These are phyloP conservation scores for Craterocephalus amniculus DNA, from an alignment of 2,797 vertebrate genomes.

Conservation along the genomic window DNA sequence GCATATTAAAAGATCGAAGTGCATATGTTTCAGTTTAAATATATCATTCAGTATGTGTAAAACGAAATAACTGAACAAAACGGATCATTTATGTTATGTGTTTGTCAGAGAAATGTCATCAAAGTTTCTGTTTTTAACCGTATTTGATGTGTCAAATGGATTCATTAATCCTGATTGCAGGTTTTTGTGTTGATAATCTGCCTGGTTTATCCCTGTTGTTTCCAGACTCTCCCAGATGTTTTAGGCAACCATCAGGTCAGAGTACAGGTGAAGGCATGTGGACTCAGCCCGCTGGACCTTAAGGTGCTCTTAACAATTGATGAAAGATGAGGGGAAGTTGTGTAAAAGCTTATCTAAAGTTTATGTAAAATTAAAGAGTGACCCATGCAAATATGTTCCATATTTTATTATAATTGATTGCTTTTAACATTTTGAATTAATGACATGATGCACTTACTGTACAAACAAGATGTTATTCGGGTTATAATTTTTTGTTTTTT, in stretches of 20 bases:
- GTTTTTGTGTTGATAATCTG: background rate
- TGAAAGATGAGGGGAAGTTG: no score
- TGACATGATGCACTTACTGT: no score
- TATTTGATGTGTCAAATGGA: background rate
- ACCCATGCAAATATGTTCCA: no score
- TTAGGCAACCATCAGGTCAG: slow-evolving; percentile 86
- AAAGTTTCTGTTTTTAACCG: background rate
- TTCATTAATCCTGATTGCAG: accelerated
- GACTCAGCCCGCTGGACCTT: slow-evolving; percentile 88
- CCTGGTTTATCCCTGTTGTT: background rate
- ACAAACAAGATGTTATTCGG: no score
- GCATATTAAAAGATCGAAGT: background rate
- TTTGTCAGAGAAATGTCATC: background rate
- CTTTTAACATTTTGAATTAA: no score
- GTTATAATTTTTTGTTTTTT: background rate
- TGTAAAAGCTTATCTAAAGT: no score
- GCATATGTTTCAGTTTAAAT: background rate
- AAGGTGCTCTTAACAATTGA: slow-evolving; percentile 76
- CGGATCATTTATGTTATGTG: no score
- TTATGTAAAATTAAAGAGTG: no score
- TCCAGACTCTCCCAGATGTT: slow-evolving; percentile 82
- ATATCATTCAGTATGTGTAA: background rate
- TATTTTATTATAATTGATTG: no score
- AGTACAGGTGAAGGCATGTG: slow-evolving; percentile 93
- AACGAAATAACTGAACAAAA: background rate